Base-by-base conservation (phyloP, 2,113 vertebrate species). In the Chauna torquata region DNA sequence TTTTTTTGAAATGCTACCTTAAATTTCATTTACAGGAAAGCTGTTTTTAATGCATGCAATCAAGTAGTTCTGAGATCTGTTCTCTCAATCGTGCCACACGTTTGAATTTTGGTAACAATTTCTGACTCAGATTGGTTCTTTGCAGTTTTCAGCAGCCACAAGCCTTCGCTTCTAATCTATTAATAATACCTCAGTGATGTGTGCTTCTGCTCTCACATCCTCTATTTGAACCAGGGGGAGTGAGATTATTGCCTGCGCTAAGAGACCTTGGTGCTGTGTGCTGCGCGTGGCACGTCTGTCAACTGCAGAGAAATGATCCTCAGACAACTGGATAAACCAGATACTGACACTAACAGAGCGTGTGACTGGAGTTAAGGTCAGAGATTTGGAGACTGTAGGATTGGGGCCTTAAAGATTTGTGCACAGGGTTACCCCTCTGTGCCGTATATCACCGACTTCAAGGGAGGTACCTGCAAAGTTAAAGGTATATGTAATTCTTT, bases 141-240 rank as follows among this genome's bases (percentile, higher is more conserved):
- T 0, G 98, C 54, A 0, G 97, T 99, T 98, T 99, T 99, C 94
- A 98, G 98, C 57, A 99, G 97, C 97, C 97, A 97, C 97, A 99
- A 99, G 68, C 97, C 98, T 96, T 98, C 97, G 17, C 98, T 97
- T 97, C 98, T 98, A 54, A 92, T 98, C 98, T 1, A 98, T 98
- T 95, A 98, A 96, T 69, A 99, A 97, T n/a, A 98, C 98, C 59
- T 98, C 98, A 47, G 98, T 96, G 92, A 98, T 98, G 83, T 98
- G 98, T 76, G 94, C 98, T 47, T 99, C 99, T 93, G 98, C 96
- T 28, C 96, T 98, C 61, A 95, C 58, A 4, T 89, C 72, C 61
- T 97, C 98, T 97, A 84, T 98, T 88, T 98, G 98, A 95, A 97
- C 98, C 98, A 52, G 6, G 88, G 61, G 54, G 17, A 72, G 23